Conservation (phyloP, 2,888 invertebrate species). For the Melieria picta region DNA sequence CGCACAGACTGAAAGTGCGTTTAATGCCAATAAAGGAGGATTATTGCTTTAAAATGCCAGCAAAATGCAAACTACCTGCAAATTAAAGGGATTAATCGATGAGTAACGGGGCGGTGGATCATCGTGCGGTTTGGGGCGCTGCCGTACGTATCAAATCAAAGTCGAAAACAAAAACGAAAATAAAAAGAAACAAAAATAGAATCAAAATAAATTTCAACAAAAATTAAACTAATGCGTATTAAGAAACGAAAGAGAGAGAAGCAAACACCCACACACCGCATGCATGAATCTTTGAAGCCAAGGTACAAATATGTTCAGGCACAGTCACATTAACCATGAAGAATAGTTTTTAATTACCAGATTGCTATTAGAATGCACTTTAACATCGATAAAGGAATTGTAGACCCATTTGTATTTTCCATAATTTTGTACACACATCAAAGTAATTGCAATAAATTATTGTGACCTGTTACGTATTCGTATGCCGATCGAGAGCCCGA, state of each 20-base stretch:
- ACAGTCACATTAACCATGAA: no score
- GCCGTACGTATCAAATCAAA: conserved; percentile 44
- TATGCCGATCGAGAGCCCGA: no score
- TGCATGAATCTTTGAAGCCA: background rate
- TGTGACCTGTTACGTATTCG: no score
- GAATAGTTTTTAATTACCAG: no score
- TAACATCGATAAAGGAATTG: no score
- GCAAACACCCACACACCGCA: background rate
- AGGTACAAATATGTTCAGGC: no score
- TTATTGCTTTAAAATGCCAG: no score
- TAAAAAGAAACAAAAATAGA: conserved; percentile 40
- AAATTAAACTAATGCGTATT: background rate
- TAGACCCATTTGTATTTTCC: no score
- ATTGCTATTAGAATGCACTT: no score
- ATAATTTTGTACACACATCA: no score
- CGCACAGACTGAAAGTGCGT: background rate
- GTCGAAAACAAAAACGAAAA: conserved; percentile 44
- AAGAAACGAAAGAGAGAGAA: background rate
- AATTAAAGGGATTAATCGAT: conserved; percentile 63
- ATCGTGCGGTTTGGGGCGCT: conserved; percentile 56
- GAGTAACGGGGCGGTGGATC: conserved; percentile 66
- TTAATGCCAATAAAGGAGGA: no score
- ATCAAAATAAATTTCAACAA: conserved; percentile 31
- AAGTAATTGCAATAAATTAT: no score
- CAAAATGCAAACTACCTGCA: conserved; percentile 59